Percentiles rank a stretch among this genome's conserved stretches.
phyloP scores from a whole-genome alignment of 2,888 invertebrate genomes.

The Gandaritis pyraliata region DNA sequence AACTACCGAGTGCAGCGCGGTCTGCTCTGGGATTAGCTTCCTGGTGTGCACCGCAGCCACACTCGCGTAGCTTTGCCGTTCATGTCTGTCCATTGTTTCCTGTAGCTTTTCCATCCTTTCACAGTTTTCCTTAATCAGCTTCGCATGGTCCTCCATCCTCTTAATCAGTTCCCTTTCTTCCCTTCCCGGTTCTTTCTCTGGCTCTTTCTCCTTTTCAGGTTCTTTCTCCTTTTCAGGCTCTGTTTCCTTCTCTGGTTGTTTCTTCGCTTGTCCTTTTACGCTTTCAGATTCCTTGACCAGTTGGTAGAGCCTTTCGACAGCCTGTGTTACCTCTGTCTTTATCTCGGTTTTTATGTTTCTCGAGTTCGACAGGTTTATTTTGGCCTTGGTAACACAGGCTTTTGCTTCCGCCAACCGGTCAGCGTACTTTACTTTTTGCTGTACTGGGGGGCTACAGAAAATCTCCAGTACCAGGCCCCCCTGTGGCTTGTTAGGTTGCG shows the following conservation, averaged over 20 bases:
- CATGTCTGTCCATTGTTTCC: background rate
- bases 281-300: background rate
- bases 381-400: background rate
- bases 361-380: background rate
- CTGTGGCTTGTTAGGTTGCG: background rate
- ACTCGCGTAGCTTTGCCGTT: too few relatives aligned
- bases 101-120: too few relatives aligned
- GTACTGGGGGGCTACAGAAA: constrained; percentile 1
- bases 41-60: background rate
- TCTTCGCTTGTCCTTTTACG: background rate
- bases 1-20: background rate
- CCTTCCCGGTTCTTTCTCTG: background rate
- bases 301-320: background rate
- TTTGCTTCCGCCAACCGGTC: background rate
- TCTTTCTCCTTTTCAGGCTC: too few relatives aligned
- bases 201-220: background rate
- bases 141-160: too few relatives aligned
- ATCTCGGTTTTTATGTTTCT: background rate
- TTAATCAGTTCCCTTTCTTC: too few relatives aligned
- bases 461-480: background rate
- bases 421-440: background rate
- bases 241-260: too few relatives aligned
- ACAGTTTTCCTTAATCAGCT: too few relatives aligned
- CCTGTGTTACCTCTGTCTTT: background rate
- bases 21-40: background rate